Conservation (phyloP, 2,113 vertebrate species). For the Thermophis baileyi region DNA sequence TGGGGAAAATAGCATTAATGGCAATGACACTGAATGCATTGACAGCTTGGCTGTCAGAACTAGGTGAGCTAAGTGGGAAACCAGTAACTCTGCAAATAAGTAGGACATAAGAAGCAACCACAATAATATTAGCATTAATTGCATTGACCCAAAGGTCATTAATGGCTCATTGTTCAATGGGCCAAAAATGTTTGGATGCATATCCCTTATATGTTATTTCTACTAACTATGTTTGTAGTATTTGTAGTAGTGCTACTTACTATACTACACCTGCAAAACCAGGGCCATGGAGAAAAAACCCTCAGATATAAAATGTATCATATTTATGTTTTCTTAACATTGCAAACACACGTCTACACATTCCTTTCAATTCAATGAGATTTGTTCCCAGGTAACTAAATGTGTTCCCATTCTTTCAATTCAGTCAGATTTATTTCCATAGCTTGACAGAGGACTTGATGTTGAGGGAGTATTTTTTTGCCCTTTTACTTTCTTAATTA, state of each 20-base stretch:
- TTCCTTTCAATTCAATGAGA: background rate
- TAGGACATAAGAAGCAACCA: background rate
- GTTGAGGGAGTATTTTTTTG: background rate
- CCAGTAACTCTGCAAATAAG: background rate
- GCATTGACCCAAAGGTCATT: background rate
- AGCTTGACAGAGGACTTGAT: background rate
- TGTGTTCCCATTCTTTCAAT: no score
- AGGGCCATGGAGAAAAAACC: background rate
- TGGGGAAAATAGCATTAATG: background rate
- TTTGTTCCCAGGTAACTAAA: background rate
- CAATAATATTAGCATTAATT: background rate
- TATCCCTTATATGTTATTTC: background rate
- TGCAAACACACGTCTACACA: background rate
- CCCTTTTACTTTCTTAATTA: background rate
- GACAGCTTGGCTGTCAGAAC: background rate
- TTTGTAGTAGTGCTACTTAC: no score
- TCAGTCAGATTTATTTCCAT: no score
- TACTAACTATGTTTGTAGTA: background rate
- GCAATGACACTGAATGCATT: background rate
- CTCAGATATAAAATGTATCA: background rate
- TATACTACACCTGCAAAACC: background rate
- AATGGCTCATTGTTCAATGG: constrained; percentile 15
- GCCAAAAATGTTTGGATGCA: background rate
- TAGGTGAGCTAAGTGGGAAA: background rate
- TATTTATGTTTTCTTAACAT: background rate